Percentiles rank a stretch among this genome's conserved stretches.
These are phyloP conservation scores for Trichacis sp. DNA, from an alignment of 2,888 invertebrate species.

Conservation along the genomic window DNA sequence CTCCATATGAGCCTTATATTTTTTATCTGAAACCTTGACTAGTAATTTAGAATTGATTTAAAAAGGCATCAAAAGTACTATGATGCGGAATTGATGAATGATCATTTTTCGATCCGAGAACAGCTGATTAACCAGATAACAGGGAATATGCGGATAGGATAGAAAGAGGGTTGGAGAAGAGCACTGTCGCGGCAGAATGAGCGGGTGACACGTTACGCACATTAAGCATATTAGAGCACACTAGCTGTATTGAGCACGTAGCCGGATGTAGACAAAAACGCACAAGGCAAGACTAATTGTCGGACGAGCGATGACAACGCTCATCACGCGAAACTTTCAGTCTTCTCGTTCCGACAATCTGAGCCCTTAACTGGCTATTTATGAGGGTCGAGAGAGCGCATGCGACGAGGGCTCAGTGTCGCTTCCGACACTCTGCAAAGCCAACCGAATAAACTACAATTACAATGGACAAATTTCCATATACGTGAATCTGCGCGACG, in stretches of 20 bases:
- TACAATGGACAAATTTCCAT: too few relatives aligned
- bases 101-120: too few relatives aligned
- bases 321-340: slow-evolving; percentile 28
- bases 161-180: slow-evolving; percentile 44
- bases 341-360: background rate
- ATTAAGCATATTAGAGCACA: slow-evolving; percentile 30
- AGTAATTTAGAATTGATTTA: too few relatives aligned
- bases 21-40: too few relatives aligned
- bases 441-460: too few relatives aligned
- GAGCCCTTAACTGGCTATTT: background rate
- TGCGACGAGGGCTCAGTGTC: too few relatives aligned
- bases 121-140: too few relatives aligned
- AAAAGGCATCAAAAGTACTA: too few relatives aligned
- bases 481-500: too few relatives aligned
- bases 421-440: too few relatives aligned
- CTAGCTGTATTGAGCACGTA: background rate
- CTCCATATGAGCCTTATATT: too few relatives aligned
- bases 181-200: slow-evolving; percentile 33
- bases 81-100: too few relatives aligned
- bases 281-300: slow-evolving; percentile 53
- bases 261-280: slow-evolving; percentile 47
- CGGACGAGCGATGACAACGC: slow-evolving; percentile 51
- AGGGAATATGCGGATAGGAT: background rate
- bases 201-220: slow-evolving; percentile 34
- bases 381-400: background rate